Conservation (phyloP, 2,113 vertebrate species). For the Agelaius phoeniceus region DNA sequence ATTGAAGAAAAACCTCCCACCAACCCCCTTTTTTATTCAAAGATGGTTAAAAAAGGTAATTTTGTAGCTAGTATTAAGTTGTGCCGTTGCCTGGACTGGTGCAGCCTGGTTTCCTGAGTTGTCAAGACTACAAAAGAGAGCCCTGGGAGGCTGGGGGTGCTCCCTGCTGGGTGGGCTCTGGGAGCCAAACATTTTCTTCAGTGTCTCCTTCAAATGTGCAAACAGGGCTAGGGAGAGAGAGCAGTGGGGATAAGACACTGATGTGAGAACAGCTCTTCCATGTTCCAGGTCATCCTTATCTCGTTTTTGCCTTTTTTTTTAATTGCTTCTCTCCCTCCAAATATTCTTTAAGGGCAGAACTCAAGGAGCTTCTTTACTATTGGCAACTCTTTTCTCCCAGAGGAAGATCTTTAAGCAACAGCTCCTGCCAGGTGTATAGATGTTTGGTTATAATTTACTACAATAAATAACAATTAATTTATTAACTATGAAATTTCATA, state of each 20-base stretch:
- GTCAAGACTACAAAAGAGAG: slow-evolving; percentile 29
- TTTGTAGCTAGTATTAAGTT: slow-evolving; percentile 18
- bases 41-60: slow-evolving; percentile 52
- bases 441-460: slow-evolving; percentile 57
- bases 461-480: slow-evolving; percentile 74
- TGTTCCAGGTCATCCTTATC: background rate
- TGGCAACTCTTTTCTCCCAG: slow-evolving; percentile 45
- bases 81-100: background rate
- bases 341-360: slow-evolving; percentile 3
- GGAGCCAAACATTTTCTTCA: background rate
- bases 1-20: slow-evolving; percentile 15
- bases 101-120: slow-evolving; percentile 60
- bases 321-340: background rate
- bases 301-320: background rate
- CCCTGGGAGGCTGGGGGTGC: background rate
- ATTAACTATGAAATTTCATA: slow-evolving; percentile 62
- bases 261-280: background rate
- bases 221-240: background rate
- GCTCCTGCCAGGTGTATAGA: slow-evolving; percentile 52
- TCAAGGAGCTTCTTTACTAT: slow-evolving; percentile 17
- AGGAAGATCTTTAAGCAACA: slow-evolving; percentile 31
- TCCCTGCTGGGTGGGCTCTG: fast-evolving
- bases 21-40: slow-evolving; percentile 38
- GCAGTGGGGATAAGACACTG: background rate
- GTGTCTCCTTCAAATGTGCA: background rate